phyloP scores from a whole-genome alignment of 2,797 vertebrate species.

The Taenioides sp. region DNA sequence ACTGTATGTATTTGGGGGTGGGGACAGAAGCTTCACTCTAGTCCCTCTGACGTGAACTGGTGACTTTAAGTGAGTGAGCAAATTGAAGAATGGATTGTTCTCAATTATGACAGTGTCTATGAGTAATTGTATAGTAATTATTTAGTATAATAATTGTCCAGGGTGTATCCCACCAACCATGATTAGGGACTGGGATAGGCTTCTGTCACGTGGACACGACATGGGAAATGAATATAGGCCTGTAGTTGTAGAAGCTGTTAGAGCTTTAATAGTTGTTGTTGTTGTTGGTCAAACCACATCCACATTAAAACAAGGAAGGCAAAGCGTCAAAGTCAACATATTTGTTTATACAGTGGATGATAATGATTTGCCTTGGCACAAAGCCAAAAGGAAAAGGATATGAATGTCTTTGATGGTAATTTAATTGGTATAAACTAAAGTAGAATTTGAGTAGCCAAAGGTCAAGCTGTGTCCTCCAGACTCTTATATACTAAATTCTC shows the following conservation, averaged over 20 bases:
- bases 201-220: too few relatives aligned
- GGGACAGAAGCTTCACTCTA: background rate
- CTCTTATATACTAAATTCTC: constrained; percentile 3
- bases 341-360: background rate
- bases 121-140: too few relatives aligned
- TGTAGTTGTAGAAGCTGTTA: background rate
- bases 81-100: too few relatives aligned
- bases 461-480: background rate
- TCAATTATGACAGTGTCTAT: too few relatives aligned
- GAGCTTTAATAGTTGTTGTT: too few relatives aligned
- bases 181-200: too few relatives aligned
- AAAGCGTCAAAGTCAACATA: background rate
- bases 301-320: background rate
- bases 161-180: too few relatives aligned
- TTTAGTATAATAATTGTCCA: too few relatives aligned
- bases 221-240: background rate
- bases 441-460: background rate
- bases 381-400: background rate
- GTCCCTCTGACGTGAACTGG: background rate
- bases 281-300: background rate
- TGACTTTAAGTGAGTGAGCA: background rate
- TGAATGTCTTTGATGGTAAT: background rate
- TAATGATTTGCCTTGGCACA: background rate
- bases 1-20: background rate
- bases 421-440: background rate